phyloP scores from a whole-genome alignment of 2,888 invertebrate species.

The Drosophila mimetica region DNA sequence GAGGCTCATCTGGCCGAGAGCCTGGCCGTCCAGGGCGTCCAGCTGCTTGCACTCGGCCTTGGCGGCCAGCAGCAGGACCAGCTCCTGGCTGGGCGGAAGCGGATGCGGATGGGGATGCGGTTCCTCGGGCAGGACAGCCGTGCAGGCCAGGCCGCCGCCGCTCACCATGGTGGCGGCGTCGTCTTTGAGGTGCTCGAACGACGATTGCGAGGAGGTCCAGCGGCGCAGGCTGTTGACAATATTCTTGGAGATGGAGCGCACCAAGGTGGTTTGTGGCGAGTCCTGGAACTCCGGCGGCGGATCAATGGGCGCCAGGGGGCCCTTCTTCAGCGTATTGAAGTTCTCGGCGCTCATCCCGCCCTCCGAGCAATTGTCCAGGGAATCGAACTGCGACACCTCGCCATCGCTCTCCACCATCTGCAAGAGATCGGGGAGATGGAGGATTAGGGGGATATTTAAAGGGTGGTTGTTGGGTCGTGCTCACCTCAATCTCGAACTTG shows the following conservation, averaged over 20 bases:
- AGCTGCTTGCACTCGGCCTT: conserved; percentile 16
- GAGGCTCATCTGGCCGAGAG: conserved; percentile 59
- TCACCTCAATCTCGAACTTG: conserved; percentile 84
- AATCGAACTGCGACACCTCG: conserved; percentile 92
- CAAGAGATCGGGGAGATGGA: background rate
- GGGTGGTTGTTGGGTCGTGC: background rate
- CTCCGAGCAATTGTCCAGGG: conserved; percentile 90
- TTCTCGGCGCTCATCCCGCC: conserved; percentile 91
- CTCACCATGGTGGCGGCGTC: conserved; percentile 56
- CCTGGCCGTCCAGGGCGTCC: conserved; percentile 38
- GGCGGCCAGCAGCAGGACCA: conserved; percentile 46
- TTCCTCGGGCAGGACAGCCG: conserved; percentile 21
- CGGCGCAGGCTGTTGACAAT: conserved; percentile 78
- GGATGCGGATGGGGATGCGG: conserved; percentile 1
- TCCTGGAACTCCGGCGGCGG: conserved; percentile 94
- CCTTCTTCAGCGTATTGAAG: conserved; percentile 93
- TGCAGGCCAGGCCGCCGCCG: conserved; percentile 17
- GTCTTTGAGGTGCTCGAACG: conserved; percentile 81
- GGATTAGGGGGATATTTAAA: background rate
- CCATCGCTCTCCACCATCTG: conserved; percentile 93
- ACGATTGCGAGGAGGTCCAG: conserved; percentile 83
- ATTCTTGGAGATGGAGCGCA: conserved; percentile 82
- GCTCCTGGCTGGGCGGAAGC: conserved; percentile 44
- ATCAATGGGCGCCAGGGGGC: conserved; percentile 90
- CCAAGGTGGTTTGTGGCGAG: conserved; percentile 83